Percentiles rank a stretch among this genome's conserved stretches.
Conservation (phyloP, 64 coral and sea anemone genomes). For the Porites australiensis region DNA sequence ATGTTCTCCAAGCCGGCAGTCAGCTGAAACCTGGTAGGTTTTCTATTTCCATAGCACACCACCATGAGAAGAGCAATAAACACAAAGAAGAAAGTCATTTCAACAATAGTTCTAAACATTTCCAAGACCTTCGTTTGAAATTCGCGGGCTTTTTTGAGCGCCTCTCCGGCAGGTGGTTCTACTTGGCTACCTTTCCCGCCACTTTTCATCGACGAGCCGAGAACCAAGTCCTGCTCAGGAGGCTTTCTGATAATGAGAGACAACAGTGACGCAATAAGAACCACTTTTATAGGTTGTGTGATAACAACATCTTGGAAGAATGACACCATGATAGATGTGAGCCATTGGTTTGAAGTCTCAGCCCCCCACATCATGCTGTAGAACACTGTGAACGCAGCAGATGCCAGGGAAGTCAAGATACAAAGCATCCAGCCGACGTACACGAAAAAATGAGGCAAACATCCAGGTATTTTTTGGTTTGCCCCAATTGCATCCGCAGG, state of each 20-base stretch:
- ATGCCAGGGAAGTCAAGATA: slow-evolving; percentile 47
- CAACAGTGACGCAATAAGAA: slow-evolving; percentile 64
- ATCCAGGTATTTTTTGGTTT: slow-evolving; percentile 56
- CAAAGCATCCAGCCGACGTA: slow-evolving; percentile 71
- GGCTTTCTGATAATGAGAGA: slow-evolving; percentile 66
- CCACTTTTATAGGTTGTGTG: slow-evolving; percentile 75
- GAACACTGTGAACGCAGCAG: slow-evolving; percentile 61
- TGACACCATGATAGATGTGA: slow-evolving; percentile 76
- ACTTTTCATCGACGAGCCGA: slow-evolving; percentile 54
- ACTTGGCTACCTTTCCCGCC: slow-evolving; percentile 35
- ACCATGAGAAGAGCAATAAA: slow-evolving; percentile 61
- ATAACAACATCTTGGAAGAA: slow-evolving; percentile 82
- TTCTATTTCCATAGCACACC: slow-evolving; percentile 78
- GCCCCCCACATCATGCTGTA: slow-evolving; percentile 84
- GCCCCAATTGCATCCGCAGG: slow-evolving; percentile 3
- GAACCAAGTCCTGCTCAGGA: slow-evolving; percentile 55
- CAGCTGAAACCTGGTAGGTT: slow-evolving; percentile 33
- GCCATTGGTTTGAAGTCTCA: slow-evolving; percentile 68
- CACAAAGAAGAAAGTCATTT: slow-evolving; percentile 61
- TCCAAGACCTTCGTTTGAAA: slow-evolving; percentile 64
- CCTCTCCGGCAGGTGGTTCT: slow-evolving; percentile 34
- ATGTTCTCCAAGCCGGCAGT: slow-evolving; percentile 44
- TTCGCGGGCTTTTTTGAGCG: slow-evolving; percentile 54
- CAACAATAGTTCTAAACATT: slow-evolving; percentile 72
- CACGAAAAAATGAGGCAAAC: slow-evolving; percentile 64